phyloP scores from a whole-genome alignment of 2,113 vertebrate species.

The Camarhynchus parvulus region DNA sequence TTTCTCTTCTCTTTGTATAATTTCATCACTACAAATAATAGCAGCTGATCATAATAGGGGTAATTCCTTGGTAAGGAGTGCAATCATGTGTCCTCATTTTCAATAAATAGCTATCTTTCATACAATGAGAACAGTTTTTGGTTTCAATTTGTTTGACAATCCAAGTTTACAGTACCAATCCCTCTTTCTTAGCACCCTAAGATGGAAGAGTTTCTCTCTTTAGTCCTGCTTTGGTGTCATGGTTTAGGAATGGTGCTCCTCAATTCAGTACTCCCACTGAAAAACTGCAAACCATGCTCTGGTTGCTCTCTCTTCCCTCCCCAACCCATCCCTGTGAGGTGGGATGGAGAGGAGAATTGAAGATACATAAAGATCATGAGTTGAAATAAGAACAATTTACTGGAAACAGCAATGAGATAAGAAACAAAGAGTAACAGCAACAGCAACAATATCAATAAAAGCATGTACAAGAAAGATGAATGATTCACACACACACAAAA shows the following conservation, averaged over 20 bases:
- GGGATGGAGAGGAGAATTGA: not conserved
- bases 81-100: not conserved
- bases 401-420: not conserved
- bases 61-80: not conserved
- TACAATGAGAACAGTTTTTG: not conserved
- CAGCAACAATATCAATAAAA: not conserved
- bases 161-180: not conserved
- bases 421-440: not conserved
- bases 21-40: not conserved
- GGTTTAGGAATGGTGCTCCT: not conserved
- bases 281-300: not conserved
- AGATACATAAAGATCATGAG: rapidly evolving
- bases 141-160: not conserved
- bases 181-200: not conserved
- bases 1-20: not conserved
- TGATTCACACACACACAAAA: too few species aligned
- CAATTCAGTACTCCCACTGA: not conserved
- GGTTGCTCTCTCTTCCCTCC: not conserved
- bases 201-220: not conserved
- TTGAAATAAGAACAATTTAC: not conserved
- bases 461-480: not conserved
- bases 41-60: not conserved
- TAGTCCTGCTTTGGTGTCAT: not conserved
- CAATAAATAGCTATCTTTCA: not conserved
- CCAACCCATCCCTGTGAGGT: rapidly evolving